Evolutionary conservation across 2,113 vertebrate species (phyloP).

Genomic region (Tetrax tetrax): DNA sequence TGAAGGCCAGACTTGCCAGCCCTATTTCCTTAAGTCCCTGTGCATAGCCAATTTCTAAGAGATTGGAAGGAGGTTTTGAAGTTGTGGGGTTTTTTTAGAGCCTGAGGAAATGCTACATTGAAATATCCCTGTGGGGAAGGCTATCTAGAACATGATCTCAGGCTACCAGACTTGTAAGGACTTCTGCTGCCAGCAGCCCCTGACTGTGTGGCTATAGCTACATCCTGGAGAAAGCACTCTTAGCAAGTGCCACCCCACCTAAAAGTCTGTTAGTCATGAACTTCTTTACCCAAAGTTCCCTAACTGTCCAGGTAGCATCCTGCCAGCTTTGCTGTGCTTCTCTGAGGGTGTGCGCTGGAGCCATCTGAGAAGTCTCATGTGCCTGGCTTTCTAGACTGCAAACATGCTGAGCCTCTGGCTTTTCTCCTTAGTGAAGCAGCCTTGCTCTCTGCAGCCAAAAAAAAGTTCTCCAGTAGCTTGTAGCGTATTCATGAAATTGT

Average conservation of each 20-base stretch:
- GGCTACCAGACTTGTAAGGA: too few relatives aligned
- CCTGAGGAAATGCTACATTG: not conserved
- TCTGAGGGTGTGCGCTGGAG: not conserved
- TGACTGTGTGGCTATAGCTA: not conserved
- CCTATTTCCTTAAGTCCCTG: not conserved
- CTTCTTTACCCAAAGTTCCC: not conserved
- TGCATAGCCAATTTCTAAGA: not conserved
- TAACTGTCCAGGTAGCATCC: not conserved
- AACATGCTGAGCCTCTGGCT: not conserved
- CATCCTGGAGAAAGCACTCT: not conserved
- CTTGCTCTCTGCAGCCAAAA: not conserved
- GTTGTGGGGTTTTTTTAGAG: not conserved
- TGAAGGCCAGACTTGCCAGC: not conserved
- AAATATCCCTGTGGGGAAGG: not conserved
- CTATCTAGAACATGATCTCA: rapidly evolving
- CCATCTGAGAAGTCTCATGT: not conserved
- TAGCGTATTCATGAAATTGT: not conserved
- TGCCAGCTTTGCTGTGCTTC: not conserved
- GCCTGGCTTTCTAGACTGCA: not conserved
- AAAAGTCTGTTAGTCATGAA: not conserved
- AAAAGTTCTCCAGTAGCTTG: not conserved
- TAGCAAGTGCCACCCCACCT: too few relatives aligned
- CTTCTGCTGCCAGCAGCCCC: not conserved
- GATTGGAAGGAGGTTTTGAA: not conserved
- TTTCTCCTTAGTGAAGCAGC: not conserved